A percentile compares a stretch with the other conserved stretches of the same genome.
These are phyloP conservation scores for Drosophila quadrilineata DNA, from an alignment of 1,140 invertebrate species.

Conservation along the genomic window DNA sequence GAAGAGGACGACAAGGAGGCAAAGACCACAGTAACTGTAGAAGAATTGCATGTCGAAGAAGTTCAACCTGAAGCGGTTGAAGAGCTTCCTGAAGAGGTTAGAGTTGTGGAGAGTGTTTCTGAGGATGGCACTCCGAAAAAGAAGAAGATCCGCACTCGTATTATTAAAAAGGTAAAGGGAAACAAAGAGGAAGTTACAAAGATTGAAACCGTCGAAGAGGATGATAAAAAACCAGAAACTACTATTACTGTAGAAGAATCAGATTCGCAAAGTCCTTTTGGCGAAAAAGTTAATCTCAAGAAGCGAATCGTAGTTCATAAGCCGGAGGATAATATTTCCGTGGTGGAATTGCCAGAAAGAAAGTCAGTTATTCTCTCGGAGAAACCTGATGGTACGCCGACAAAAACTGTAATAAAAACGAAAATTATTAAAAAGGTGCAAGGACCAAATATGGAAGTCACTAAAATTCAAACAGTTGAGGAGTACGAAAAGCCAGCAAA, in stretches of 20 bases:
- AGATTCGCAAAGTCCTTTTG: conserved; percentile 24
- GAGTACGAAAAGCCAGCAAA: conserved; percentile 81
- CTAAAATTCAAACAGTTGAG: conserved; percentile 81
- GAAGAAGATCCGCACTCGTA: conserved; percentile 70
- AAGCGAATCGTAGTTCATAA: conserved; percentile 53
- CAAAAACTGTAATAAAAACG: conserved; percentile 81
- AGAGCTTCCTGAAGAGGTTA: conserved; percentile 58
- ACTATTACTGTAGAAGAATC: conserved; percentile 69
- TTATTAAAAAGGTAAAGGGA: conserved; percentile 78
- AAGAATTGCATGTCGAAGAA: conserved; percentile 40
- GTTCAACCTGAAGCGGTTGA: conserved; percentile 26
- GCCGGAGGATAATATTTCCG: conserved; percentile 59
- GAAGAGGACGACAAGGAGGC: conserved; percentile 62
- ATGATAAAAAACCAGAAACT: conserved; percentile 77
- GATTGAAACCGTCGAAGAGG: conserved; percentile 82
- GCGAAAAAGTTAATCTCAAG: conserved; percentile 47
- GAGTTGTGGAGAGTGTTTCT: conserved; percentile 25
- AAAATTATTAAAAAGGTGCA: conserved; percentile 80
- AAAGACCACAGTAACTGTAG: conserved; percentile 38
- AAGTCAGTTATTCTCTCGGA: conserved; percentile 73
- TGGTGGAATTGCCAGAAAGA: conserved; percentile 66
- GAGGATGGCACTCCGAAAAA: conserved; percentile 43
- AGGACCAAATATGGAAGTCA: conserved; percentile 80
- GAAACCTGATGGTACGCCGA: conserved; percentile 75
- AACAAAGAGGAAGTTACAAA: conserved; percentile 79